Conservation (phyloP, 1,140 invertebrate genomes). For the Diprion similis region DNA sequence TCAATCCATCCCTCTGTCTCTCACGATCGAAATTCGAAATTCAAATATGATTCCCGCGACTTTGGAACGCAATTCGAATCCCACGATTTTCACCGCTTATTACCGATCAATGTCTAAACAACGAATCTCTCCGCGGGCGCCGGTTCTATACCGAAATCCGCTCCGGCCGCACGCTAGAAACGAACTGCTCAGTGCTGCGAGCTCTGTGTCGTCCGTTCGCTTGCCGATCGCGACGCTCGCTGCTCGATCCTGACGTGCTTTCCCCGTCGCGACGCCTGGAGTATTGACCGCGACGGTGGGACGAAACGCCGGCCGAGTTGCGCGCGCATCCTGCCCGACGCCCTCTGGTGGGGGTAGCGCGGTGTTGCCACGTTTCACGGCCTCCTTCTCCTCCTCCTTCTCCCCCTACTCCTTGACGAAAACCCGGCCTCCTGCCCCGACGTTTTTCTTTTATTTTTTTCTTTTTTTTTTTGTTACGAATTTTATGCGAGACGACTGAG, state of each 20-base stretch:
- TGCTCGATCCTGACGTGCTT: conserved; percentile 30
- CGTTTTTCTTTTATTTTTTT: too few relatives aligned
- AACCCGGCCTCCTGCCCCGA: background rate
- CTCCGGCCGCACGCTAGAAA: background rate
- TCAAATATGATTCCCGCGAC: background rate
- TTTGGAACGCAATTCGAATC: background rate
- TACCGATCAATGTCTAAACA: background rate
- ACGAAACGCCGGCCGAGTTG: conserved; percentile 5
- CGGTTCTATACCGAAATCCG: background rate
- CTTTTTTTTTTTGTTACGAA: too few relatives aligned
- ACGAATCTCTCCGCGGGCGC: background rate
- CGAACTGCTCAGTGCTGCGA: conserved; percentile 16
- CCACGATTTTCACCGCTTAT: background rate
- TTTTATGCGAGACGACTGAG: too few relatives aligned
- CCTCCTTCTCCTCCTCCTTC: background rate
- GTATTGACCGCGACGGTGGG: conserved; percentile 49
- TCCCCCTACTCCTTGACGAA: background rate
- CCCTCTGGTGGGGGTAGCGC: background rate
- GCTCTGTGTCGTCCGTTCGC: conserved; percentile 18
- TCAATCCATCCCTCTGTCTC: too few relatives aligned
- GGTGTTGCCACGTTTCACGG: background rate
- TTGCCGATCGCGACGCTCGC: conserved; percentile 22
- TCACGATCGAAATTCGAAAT: too few relatives aligned
- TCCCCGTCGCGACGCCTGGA: conserved; percentile 46
- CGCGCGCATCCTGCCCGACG: background rate